Conservation (phyloP, 2,113 vertebrate species). For the human region DNA sequence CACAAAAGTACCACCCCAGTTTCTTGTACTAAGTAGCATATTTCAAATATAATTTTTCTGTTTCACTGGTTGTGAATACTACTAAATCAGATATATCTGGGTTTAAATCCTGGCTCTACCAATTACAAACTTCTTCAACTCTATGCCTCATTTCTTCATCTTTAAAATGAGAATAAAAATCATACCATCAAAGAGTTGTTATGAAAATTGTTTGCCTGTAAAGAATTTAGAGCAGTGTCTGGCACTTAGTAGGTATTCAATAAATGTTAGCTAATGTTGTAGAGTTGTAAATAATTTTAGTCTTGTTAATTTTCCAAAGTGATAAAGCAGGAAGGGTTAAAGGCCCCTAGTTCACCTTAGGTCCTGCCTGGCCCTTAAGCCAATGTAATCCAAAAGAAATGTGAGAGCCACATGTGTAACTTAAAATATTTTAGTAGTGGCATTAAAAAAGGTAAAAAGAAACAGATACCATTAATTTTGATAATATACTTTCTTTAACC, state of each 20-base stretch:
- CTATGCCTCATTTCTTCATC: not conserved
- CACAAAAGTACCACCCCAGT: not conserved
- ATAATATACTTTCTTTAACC: not conserved
- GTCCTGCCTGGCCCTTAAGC: not conserved
- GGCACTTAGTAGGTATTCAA: not conserved
- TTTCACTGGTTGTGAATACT: not conserved
- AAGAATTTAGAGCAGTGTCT: not conserved
- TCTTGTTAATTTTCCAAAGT: not conserved
- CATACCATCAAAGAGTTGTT: not conserved
- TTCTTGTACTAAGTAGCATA: not conserved
- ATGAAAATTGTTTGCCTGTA: not conserved
- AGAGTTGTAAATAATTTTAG: not conserved
- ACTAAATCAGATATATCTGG: not conserved
- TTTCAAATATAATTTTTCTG: not conserved
- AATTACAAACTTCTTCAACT: not conserved
- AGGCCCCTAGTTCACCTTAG: not conserved
- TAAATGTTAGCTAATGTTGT: not conserved
- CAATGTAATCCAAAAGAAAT: not conserved
- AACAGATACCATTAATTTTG: not conserved
- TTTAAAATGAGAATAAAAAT: conserved; percentile 1
- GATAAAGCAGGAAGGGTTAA: conserved; percentile 16
- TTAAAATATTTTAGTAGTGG: not conserved
- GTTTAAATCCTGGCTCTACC: not conserved
- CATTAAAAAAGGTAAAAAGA: conserved; percentile 1
- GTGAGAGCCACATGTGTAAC: not conserved